Percentiles rank a stretch among this genome's conserved stretches.
These are phyloP conservation scores for Carassius carassius DNA, from an alignment of 2,113 vertebrate genomes.

Conservation along the genomic window DNA sequence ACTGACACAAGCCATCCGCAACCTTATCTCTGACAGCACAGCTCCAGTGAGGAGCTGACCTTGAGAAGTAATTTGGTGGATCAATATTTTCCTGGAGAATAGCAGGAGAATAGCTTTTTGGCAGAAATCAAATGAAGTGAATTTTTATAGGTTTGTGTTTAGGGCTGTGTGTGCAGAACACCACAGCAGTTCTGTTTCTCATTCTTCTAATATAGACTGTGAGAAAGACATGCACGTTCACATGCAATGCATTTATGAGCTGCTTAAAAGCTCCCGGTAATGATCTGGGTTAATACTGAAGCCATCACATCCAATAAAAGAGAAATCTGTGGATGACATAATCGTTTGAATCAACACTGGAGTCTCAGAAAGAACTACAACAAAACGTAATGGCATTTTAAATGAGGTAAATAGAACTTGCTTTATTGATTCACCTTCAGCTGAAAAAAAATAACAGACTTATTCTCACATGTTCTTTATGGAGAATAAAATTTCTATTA, in stretches of 20 bases:
- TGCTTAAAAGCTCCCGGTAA: too few relatives aligned
- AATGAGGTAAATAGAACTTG: too few relatives aligned
- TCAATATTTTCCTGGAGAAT: slow-evolving; percentile 64
- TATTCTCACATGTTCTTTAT: too few relatives aligned
- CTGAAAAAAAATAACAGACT: too few relatives aligned
- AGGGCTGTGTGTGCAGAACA: neutral
- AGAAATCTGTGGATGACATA: too few relatives aligned
- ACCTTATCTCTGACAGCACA: slow-evolving; percentile 52
- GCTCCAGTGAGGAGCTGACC: slow-evolving; percentile 48
- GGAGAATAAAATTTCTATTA: too few relatives aligned
- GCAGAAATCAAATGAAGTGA: slow-evolving; percentile 26
- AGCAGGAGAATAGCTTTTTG: neutral
- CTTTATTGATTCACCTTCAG: neutral
- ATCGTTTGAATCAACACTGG: too few relatives aligned
- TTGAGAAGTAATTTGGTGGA: slow-evolving; percentile 71
- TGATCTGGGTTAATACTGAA: too few relatives aligned
- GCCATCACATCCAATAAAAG: too few relatives aligned
- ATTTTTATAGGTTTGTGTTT: slow-evolving; percentile 40
- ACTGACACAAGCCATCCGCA: neutral
- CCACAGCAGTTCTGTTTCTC: neutral
- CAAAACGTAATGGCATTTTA: too few relatives aligned
- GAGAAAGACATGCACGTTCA: neutral
- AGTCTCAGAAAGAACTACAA: too few relatives aligned
- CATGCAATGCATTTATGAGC: too few relatives aligned
- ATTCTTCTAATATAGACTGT: neutral